Evolutionary conservation across 2,888 invertebrate genomes (phyloP).

Genomic region (Serrognathus titanus): DNA sequence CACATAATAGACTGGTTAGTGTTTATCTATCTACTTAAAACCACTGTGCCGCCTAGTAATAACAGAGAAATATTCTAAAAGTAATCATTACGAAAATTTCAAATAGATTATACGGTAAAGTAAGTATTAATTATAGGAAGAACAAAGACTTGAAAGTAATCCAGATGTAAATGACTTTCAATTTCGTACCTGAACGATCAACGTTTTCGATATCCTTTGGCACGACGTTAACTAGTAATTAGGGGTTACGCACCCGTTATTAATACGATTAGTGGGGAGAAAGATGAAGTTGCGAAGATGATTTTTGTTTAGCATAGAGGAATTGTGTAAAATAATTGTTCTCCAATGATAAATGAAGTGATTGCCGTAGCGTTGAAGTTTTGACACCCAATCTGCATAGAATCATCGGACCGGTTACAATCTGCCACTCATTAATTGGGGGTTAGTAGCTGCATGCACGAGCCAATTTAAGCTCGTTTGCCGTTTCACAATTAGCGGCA

Average conservation of each 20-base stretch:
- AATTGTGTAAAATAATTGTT: constrained; percentile 20
- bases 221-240: constrained; percentile 34
- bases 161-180: constrained; percentile 29
- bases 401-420: constrained; percentile 35
- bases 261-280: constrained; percentile 36
- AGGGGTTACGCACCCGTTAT: constrained; percentile 39
- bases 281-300: constrained; percentile 24
- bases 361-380: constrained; percentile 28
- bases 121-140: no score
- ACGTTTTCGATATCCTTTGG: constrained; percentile 26
- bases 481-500: constrained; percentile 41
- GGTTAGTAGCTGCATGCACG: constrained; percentile 40
- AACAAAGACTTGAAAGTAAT: constrained; percentile 23
- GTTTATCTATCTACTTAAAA: no score
- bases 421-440: constrained; percentile 40
- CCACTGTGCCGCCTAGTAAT: no score
- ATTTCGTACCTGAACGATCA: constrained; percentile 34
- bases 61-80: no score
- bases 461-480: constrained; percentile 41
- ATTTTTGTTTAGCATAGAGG: constrained; percentile 16
- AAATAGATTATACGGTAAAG: no score
- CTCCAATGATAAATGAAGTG: constrained; percentile 25
- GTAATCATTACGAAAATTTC: no score
- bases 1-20: no score
- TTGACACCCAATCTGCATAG: constrained; percentile 38